Evolutionary conservation across 2,797 vertebrate genomes (phyloP), one percentile per base, ranked within the genome.

Genomic region (Amniataba percoides): DNA sequence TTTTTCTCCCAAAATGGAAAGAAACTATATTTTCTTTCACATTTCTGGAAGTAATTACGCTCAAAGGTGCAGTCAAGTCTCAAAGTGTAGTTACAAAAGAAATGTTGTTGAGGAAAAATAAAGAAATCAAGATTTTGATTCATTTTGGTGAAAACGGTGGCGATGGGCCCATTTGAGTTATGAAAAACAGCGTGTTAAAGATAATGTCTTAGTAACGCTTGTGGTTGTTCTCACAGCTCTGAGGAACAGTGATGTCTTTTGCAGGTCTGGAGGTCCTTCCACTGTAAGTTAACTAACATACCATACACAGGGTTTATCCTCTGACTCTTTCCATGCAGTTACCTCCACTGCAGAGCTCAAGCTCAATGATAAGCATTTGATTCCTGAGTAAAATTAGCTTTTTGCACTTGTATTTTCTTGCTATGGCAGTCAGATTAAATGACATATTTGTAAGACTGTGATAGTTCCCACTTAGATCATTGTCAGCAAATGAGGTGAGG

Each of bases 191-290:
- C 25, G 39, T 21, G 40, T 60, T 23, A 58, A 55, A 70, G 36
- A 49, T 27, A n/a, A 60, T 67, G 36, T 73, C 36, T 66, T 21
- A 34, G 34, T 42, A 45, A 34, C 60, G 74, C 23, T 25, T 48
- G 60, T 73, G 62, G 71, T 59, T 82, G 53, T 71, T 89, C 71
- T 84, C 78, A 78, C 58, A 78, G 25, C 25, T 42, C 52, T 31
- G 49, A 58, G 13, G 16, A 85, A 80, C 69, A 82, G 46, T 81
- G 64, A 86, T 85, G 61, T 78, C 71, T 84, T 88, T 78, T 5
- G 51, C 79, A 81, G 81, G 42, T 77, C 74, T 74, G 70, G 60
- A 66, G 73, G 73, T 70, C 55, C 25, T 36, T 53, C 46, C 36
- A 57, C 31, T 40, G 48, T 62, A 62, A 70, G 39, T 59, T 77